Evolutionary conservation across 2,113 vertebrate species (phyloP).

Genomic region (Tetrao urogallus): DNA sequence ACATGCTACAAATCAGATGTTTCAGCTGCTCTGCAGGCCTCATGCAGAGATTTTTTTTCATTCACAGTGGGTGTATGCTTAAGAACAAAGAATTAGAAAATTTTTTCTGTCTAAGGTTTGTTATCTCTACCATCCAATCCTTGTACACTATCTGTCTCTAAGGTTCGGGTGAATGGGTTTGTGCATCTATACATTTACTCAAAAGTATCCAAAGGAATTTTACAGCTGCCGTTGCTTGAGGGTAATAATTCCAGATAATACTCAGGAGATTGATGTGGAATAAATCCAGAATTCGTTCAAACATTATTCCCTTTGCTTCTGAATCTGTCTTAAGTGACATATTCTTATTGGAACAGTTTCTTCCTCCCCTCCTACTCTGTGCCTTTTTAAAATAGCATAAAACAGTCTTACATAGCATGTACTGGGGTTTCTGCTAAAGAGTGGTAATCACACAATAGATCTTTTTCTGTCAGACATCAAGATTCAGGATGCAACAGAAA

Average conservation of each 20-base stretch:
- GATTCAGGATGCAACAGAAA: neutral
- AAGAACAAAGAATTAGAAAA: neutral
- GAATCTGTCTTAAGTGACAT: neutral
- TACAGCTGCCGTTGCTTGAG: neutral
- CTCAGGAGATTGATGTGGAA: neutral
- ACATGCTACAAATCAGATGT: neutral
- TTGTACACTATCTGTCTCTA: neutral
- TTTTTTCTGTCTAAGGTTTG: neutral
- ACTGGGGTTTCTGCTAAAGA: neutral
- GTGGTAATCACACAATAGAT: neutral
- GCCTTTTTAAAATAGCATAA: neutral
- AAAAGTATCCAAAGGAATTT: neutral
- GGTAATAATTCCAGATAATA: neutral
- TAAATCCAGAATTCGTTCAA: slow-evolving; percentile 17
- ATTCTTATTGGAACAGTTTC: neutral
- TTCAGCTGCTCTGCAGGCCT: neutral
- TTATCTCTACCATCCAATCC: neutral
- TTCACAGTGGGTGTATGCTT: neutral
- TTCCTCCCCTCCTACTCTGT: slow-evolving; percentile 6
- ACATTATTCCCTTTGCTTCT: neutral
- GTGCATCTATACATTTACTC: neutral
- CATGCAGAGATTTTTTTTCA: neutral
- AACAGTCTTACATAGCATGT: neutral
- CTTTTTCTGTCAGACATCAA: neutral
- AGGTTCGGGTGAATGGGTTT: accelerated